phyloP scores from a whole-genome alignment of 2,888 invertebrate genomes.

The Chymomyza caudatula region DNA sequence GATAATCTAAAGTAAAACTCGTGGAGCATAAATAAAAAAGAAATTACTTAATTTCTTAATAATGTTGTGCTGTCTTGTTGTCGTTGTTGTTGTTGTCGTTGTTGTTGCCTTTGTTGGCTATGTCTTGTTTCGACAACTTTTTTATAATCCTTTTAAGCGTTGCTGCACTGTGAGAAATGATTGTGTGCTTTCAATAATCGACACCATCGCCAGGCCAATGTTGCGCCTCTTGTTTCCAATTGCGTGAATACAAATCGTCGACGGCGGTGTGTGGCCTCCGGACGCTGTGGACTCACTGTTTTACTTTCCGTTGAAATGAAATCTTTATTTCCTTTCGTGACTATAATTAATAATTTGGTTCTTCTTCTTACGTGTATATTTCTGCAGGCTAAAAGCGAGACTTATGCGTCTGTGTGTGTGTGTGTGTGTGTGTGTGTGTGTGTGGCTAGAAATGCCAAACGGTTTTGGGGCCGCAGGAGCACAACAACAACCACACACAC shows the following conservation, averaged over 20 bases:
- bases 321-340: conserved; percentile 76
- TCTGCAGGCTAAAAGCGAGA: conserved; percentile 2
- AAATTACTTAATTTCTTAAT: conserved; percentile 73
- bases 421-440: conserved; percentile 20
- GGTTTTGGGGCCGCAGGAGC: conserved; percentile 10
- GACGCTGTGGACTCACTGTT: conserved; percentile 28
- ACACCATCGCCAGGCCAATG: conserved; percentile 4
- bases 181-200: conserved; percentile 12
- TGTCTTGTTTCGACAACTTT: conserved; percentile 72
- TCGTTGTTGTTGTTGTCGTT: conserved; percentile 24
- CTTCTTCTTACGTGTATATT: not conserved
- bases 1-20: conserved; percentile 72
- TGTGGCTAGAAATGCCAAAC: not conserved
- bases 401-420: not conserved
- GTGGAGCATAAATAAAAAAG: conserved; percentile 71
- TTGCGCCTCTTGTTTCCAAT: conserved; percentile 7
- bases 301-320: conserved; percentile 73
- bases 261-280: conserved; percentile 5
- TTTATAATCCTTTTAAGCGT: conserved; percentile 67
- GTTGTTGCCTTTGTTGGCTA: conserved; percentile 39
- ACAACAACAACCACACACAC: conserved; percentile 42
- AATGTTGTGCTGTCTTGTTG: conserved; percentile 50
- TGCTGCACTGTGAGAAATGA: conserved; percentile 62
- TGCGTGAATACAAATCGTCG: conserved; percentile 19
- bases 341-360: conserved; percentile 73